Base-by-base conservation (phyloP, 1,140 invertebrate genomes). In the Agrilus planipennis region DNA sequence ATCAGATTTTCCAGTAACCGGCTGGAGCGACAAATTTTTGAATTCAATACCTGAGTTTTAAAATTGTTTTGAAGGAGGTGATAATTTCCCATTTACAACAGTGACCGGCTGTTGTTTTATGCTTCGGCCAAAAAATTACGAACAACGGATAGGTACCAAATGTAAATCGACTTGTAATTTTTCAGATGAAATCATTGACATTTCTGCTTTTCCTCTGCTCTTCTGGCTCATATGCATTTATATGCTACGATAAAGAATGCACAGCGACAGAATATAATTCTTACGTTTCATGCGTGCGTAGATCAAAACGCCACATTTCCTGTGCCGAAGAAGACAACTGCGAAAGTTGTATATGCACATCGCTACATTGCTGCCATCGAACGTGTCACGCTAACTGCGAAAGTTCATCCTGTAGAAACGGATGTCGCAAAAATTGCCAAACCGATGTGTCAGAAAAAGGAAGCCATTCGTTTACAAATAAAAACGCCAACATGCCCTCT, bases 361-460 rank as follows among this genome's bases (percentile, higher is more conserved):
- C 50, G 9, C 48, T 47, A 18, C 49, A 50, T 23, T 58, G 55
- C 32, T 58, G 55, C 25, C 52, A 58, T 34, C 53, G 45, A 41
- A 51, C 51, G 5, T 58, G 55, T 22, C 51, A 54, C 28, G 36
- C 39, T 15, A 45, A 47, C 28, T 56, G 54, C 39, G 36, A 44
- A 27, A 43, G 42, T 2, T 47, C 43, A 10, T 39, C 31, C 9
- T 55, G 53, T 29, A 35, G 53, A 28, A 50, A 25, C 19, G 29
- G 25, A 12, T 57, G 55, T 27, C 45, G 52, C 22, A 47, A 41
- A 41, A 45, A 44, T 11, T 57, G 55, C 35, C 50, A 49, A 18
- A 15, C 38, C 22, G 39, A 34, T 9, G n/a, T 39, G 1, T 4
- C 16, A 10, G 41, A 19, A n/a, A 34, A 22, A 15, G 11, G 25